These are phyloP conservation scores for Philopotamus ludificatus DNA, from an alignment of 1,140 invertebrate genomes.

Conservation along the genomic window DNA sequence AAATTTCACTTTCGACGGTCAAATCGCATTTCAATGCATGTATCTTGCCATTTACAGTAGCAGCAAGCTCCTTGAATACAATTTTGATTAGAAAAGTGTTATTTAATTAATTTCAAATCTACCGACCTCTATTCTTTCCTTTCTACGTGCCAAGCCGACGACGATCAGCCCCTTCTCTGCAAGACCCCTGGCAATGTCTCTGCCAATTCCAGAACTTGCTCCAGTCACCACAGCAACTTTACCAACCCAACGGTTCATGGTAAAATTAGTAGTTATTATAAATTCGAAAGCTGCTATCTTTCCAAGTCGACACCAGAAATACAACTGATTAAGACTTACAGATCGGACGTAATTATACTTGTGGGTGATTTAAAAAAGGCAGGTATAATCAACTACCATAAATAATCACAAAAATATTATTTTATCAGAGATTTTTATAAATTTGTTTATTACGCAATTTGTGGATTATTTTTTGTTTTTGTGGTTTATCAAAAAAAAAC, in stretches of 20 bases:
- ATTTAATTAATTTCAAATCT: neutral
- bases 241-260: constrained; percentile 62
- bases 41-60: neutral
- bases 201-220: constrained; percentile 62
- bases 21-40: constrained; percentile 60
- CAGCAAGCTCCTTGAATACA: neutral
- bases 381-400: too few species aligned
- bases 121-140: constrained; percentile 50
- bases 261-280: too few species aligned
- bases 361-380: too few species aligned
- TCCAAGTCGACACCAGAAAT: too few species aligned
- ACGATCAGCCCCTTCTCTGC: constrained; percentile 59
- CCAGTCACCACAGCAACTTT: constrained; percentile 62
- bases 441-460: too few species aligned
- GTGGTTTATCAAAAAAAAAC: too few species aligned
- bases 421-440: too few species aligned
- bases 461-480: too few species aligned
- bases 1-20: constrained; percentile 61
- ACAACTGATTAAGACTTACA: too few species aligned
- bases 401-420: too few species aligned
- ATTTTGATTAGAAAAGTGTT: neutral
- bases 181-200: constrained; percentile 50
- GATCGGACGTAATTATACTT: too few species aligned
- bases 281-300: too few species aligned
- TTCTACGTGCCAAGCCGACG: constrained; percentile 56